Evolutionary conservation across 1,140 invertebrate species (phyloP), one percentile per base, ranked within the genome.

Genomic region (Aphaenogaster ashmeadi): DNA sequence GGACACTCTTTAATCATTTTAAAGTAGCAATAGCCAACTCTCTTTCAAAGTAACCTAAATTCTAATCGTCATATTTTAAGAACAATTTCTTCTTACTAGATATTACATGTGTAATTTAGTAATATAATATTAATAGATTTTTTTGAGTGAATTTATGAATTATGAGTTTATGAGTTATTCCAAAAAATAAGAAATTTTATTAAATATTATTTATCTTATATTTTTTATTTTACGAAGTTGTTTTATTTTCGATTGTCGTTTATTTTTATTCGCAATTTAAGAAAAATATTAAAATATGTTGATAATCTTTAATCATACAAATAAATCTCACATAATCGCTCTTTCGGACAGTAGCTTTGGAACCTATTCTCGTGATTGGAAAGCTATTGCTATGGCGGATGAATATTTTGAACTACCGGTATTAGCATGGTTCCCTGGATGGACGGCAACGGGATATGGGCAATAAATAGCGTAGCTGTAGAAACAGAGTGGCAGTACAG

Each of bases 401-500:
- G 27, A 27, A 27, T 27, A 27, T 27, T 27, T 27, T 27, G 27
- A 52, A 36, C 52, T 58, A 33, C 27, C 64, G n/a, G 6, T 7
- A n/a, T 50, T 18, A 21, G 7, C 11, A 5, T 27, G 0, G 36
- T 9, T 33, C 8, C 8, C 8, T 8, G 9, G 50, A 15, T 13
- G 27, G 33, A 13, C 15, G 15, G 27, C 27, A 27, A 27, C 27
- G 0, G 27, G 27, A 27, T 27, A 27, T 27, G 27, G 27, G 27
- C 27, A 27, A 27, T 27, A 27, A 27, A 27, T 27, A 27, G 27
- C 27, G 27, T 27, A 27, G 27, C 27, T 64, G 67, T 87, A 77
- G 89, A 88, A 88, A 90, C 86, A 86, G 47, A 89, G 74, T 86
- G 71, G 27, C 27, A 27, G 27, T 27, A 27, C 27, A 27, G 62